Evolutionary conservation across 2,113 vertebrate genomes (phyloP).

Genomic region (Podarcis raffonei): DNA sequence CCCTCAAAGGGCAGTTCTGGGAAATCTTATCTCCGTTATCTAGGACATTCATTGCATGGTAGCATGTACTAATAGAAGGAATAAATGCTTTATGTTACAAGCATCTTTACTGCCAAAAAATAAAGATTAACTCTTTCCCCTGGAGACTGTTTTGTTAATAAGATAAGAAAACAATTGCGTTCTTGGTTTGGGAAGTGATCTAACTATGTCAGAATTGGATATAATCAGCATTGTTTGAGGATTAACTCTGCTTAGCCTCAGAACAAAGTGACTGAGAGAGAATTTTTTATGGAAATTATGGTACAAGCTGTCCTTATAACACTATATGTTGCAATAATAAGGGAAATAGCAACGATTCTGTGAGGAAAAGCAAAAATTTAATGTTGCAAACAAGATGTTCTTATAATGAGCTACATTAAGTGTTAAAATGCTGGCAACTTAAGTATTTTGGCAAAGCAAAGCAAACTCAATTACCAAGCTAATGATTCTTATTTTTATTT

Average conservation of each 20-base stretch:
- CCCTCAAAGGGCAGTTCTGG: neutral
- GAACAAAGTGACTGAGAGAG: conserved; percentile 31
- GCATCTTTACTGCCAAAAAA: conserved; percentile 28
- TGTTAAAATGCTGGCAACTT: conserved; percentile 69
- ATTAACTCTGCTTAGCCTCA: conserved; percentile 56
- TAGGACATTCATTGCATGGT: neutral
- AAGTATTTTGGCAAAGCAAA: conserved; percentile 54
- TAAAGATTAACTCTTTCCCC: conserved; percentile 26
- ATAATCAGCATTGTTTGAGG: conserved; percentile 66
- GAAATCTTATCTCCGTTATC: neutral
- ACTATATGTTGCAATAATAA: conserved; percentile 51
- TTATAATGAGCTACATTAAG: conserved; percentile 56
- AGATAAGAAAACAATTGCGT: conserved; percentile 54
- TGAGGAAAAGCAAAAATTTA: conserved; percentile 56
- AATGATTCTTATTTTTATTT: neutral
- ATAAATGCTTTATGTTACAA: conserved; percentile 39
- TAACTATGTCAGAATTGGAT: conserved; percentile 64
- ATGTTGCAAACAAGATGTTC: conserved; percentile 69
- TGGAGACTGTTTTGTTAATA: conserved; percentile 3
- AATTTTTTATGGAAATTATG: conserved; percentile 29
- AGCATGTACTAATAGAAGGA: neutral
- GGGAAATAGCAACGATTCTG: conserved; percentile 53
- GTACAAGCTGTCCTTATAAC: conserved; percentile 32
- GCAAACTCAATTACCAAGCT: conserved; percentile 52
- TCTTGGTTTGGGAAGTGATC: conserved; percentile 66